A percentile compares a stretch with the other conserved stretches of the same genome.
Conservation (phyloP, 1,140 invertebrate species). For the Brachionus rotundiformis region DNA sequence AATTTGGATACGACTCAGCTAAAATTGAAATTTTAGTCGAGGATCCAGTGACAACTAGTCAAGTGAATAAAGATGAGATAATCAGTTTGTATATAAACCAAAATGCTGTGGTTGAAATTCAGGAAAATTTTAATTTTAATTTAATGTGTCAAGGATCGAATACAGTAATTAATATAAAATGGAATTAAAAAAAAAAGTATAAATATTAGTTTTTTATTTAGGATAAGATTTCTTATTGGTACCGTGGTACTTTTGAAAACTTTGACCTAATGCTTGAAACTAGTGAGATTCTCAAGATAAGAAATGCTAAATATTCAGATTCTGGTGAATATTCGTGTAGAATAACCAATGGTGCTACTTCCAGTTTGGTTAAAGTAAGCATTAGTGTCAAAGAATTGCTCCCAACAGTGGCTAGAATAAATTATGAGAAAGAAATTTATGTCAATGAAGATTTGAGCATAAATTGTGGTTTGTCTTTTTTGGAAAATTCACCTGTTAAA, state of each 20-base stretch:
- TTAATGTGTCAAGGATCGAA: not conserved
- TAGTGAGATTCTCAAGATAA: not conserved
- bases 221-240: not conserved
- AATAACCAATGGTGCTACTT: not conserved
- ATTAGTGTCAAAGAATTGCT: not conserved
- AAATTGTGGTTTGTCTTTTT: slow-evolving; percentile 1
- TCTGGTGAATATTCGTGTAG: slow-evolving; percentile 1
- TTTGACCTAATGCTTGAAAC: not conserved
- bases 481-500: slow-evolving; percentile 26
- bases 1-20: not conserved
- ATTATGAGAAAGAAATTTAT: not conserved
- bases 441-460: not conserved
- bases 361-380: not conserved
- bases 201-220: not conserved
- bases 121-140: slow-evolving; percentile 14
- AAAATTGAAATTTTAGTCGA: not conserved
- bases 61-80: not conserved
- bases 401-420: not conserved
- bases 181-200: not conserved
- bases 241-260: not conserved
- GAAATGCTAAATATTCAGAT: not conserved
- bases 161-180: not conserved
- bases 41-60: not conserved
- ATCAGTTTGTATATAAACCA: slow-evolving; percentile 4
- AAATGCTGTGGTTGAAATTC: not conserved